Conservation (phyloP, 92 coral and sea anemone genomes). For the Phenganax stokvisi region DNA sequence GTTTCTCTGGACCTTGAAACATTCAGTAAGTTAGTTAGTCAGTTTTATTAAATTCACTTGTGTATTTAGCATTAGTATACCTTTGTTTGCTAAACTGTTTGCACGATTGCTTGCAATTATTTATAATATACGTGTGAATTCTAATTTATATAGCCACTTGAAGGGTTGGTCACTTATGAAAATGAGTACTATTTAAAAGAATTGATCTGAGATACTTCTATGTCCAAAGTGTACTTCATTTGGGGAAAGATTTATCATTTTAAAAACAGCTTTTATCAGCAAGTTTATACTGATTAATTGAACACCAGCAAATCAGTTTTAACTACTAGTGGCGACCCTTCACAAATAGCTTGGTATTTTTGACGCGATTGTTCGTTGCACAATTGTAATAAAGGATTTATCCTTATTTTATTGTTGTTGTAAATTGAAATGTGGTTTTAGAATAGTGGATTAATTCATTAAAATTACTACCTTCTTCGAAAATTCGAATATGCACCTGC, state of each 20-base stretch:
- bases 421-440: background rate
- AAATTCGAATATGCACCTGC: background rate
- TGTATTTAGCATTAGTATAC: constrained; percentile 1
- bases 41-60: background rate
- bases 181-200: too few relatives aligned
- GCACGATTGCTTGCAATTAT: constrained; percentile 7
- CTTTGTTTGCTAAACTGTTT: background rate
- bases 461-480: background rate
- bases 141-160: constrained; percentile 17
- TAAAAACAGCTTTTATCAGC: background rate
- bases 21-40: constrained; percentile 11
- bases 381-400: constrained; percentile 22
- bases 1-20: background rate
- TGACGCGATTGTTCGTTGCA: constrained; percentile 8
- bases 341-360: background rate
- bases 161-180: background rate
- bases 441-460: background rate
- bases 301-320: background rate
- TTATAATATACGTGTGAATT: constrained; percentile 11
- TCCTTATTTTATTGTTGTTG: background rate
- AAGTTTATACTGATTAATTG: background rate
- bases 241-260: background rate
- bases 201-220: too few relatives aligned
- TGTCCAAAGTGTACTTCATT: too few relatives aligned
- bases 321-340: background rate